Base-by-base conservation (phyloP, 2,888 invertebrate genomes). In the Apantesis nais region DNA sequence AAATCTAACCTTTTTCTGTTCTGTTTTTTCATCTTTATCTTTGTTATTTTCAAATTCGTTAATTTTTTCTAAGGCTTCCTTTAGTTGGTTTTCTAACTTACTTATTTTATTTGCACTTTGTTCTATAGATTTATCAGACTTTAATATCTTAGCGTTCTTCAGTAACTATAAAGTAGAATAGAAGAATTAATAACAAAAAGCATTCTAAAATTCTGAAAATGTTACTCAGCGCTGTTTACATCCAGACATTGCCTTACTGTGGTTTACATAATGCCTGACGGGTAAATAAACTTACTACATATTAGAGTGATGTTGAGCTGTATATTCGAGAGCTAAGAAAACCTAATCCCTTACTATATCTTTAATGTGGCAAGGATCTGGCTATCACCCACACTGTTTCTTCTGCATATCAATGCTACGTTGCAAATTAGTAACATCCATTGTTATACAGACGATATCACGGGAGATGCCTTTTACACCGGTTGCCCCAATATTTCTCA, bases 51-150 rank as follows among this genome's bases (percentile, higher is more conserved):
- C 96, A 31, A 96, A 86, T 75, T 96, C 95, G 84, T 95, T 96
- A 62, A 96, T 91, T 92, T 96, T 96, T 61, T 90, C 90, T 79
- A 95, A 92, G 31, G 96, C 96, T 82, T 96, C 96, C 79, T 95
- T 95, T 64, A 97, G 88, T 87, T 97, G 96, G 48, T 93, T 95
- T 90, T 97, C 97, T 78, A 97, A 85, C 67, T 95, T 93, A 48
- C 90, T 95, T 74, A 97, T 95, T 91, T 96, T 96, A 74, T 95
- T 96, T 72, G 96, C 93, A 78, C 96, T 96, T 81, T 95, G 96
- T 82, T 96, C 96, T 64, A 95, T 81, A 31, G 95, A 90, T 88
- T 96, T 96, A 75, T 96, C 96, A 39, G 92, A 86, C 86, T 93
- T 95, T 66, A 95, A 83, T 25, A 93, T 89, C 92, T 96, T 95